Conservation (phyloP, 2,888 invertebrate species). For the Drosophila kanekoi region DNA sequence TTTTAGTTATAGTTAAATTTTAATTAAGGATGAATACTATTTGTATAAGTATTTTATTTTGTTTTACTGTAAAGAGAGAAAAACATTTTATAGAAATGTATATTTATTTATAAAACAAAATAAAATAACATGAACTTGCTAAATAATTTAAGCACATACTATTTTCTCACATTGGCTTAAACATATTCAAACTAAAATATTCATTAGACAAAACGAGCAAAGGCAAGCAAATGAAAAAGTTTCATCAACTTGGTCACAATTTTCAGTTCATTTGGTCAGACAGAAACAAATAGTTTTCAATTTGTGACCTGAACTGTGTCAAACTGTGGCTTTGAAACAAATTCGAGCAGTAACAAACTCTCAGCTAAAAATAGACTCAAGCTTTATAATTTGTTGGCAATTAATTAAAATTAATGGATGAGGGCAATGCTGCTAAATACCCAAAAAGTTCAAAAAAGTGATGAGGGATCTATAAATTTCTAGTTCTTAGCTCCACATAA, state of each 20-base stretch:
- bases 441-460: slow-evolving; percentile 7
- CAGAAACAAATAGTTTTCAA: slow-evolving; percentile 41
- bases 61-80: not conserved
- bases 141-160: not conserved
- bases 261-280: slow-evolving; percentile 28
- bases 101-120: not conserved
- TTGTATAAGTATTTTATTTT: not conserved
- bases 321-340: slow-evolving; percentile 20
- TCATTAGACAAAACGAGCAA: slow-evolving; percentile 1
- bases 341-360: slow-evolving; percentile 1
- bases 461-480: slow-evolving; percentile 11
- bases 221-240: slow-evolving; percentile 31
- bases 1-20: too few relatives aligned
- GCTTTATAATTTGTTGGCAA: slow-evolving; percentile 30
- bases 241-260: slow-evolving; percentile 34
- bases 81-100: too few relatives aligned
- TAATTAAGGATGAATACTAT: too few relatives aligned
- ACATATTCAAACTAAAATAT: slow-evolving; percentile 1
- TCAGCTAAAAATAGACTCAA: not conserved
- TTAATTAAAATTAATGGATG: slow-evolving; percentile 46
- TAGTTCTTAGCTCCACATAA: slow-evolving; percentile 6
- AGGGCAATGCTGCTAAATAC: slow-evolving; percentile 5
- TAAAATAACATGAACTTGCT: not conserved
- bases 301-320: slow-evolving; percentile 11
- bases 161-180: not conserved